Base-by-base conservation (phyloP, 2,113 vertebrate genomes). In the Nothocercus julius region DNA sequence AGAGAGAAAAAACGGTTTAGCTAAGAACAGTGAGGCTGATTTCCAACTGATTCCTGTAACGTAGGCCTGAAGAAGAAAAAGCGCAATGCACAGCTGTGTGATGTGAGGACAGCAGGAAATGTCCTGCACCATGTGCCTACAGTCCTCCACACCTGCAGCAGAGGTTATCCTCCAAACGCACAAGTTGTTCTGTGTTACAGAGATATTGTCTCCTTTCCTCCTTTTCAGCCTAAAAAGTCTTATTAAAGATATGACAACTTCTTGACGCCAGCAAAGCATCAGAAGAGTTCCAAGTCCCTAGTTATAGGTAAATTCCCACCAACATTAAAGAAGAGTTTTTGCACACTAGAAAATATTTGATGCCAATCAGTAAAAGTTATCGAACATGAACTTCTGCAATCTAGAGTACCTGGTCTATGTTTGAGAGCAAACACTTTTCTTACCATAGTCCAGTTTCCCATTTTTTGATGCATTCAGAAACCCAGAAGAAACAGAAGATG, bases 81-180 rank as follows among this genome's bases (percentile, higher is more conserved):
- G 27, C 45, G 44, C 9, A 85, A 2, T 7, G 51, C 62, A 88
- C 66, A 93, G 88, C 59, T 94, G 70, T 90, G 45, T 91, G 86
- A 90, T 74, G 67, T 49, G 58, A 85, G 78, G 83, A 82, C 25
- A 91, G 68, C 30, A 70, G 84, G 75, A 90, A 80, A 84, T 30
- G 74, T 80, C 77, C 81, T 84, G 75, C 58, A 58, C 62, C 54
- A 27, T 21, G 67, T 28, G 47, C 77, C 80, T 45, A 49, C 86
- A 72, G 56, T 81, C 78, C 64, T 93, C 42, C 68, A 79, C 73
- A 89, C 73, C 85, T 95, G 88, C 83, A 80, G 70, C 70, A 85
- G 44, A 53, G 61, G 30, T 14, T 22, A 62, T n/a, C 45, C 67
- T 82, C 38, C 27, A 32, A 42, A 20, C 0, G 1, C 25, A 87